Base-by-base conservation (phyloP, 2,113 vertebrate species). In the Vombatus ursinus region DNA sequence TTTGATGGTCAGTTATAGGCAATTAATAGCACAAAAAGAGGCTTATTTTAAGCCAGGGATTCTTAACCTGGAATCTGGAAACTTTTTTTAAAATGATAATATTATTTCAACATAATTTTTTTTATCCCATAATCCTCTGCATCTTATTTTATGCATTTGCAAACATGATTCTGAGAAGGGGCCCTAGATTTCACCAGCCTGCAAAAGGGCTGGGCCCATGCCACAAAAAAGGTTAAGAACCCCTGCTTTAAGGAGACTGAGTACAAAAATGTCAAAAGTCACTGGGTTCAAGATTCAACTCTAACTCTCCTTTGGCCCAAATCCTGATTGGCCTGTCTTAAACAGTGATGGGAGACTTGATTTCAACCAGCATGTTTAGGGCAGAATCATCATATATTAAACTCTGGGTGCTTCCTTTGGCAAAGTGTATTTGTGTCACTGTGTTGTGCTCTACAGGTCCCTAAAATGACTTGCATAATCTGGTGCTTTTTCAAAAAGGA, bases 381-480 rank as follows among this genome's bases (percentile, higher is more conserved):
- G 68, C 37, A 44, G 68, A 84, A 23, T 84, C 68, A 84, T 44
- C n/a, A 23, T 44, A 84, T 22, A 90, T 90, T 90, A 50, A 90
- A 90, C 48, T 50, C 90, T 90, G 96, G 95, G 26, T 92, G 8
- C 16, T 96, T 91, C 52, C 12, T 96, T 94, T 92, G 50, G 25
- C 48, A 94, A 96, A 96, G 31, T 77, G 47, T 14, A 94, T 54
- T 61, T 89, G 84, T 96, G 84, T 94, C 50, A 89, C 90, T 68
- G 11, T 93, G 96, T 96, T 94, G 92, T 97, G 90, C 25, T 90
- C 28, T 91, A 53, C 16, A 95, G 95, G 97, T 92, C 92, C 96
- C 44, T 57, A 95, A 98, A 97, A 94, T 96, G 94, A 97, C 94
- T 90, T n/a, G 94, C 90, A 96, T 95, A 96, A 92, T 92, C 91